Evolutionary conservation across 2,113 vertebrate species (phyloP).

Genomic region (Amphiprion percula): DNA sequence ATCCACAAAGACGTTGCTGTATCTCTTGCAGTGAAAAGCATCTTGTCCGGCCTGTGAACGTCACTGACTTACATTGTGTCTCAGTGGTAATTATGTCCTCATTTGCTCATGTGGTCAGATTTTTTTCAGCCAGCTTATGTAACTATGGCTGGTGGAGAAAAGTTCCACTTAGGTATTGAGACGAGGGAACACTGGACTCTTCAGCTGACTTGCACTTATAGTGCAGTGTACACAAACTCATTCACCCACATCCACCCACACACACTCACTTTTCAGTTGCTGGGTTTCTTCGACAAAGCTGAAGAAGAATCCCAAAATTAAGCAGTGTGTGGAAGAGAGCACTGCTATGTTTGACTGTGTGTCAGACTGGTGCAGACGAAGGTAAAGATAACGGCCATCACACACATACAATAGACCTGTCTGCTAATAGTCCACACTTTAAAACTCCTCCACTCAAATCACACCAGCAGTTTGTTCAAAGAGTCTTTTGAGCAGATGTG

Average conservation of each 20-base stretch:
- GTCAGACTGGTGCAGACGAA: constrained; percentile 21
- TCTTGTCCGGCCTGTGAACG: constrained; percentile 13
- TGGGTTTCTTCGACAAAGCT: constrained; percentile 25
- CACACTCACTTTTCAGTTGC: constrained; percentile 12
- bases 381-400: constrained; percentile 25
- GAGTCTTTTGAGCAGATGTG: not conserved
- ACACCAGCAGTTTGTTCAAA: constrained; percentile 28
- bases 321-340: not conserved
- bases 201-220: constrained; percentile 42
- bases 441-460: constrained; percentile 27
- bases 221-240: not conserved
- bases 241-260: constrained; percentile 1
- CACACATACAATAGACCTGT: constrained; percentile 3
- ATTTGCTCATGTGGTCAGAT: constrained; percentile 5
- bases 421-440: constrained; percentile 29
- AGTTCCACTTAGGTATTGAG: constrained; percentile 12
- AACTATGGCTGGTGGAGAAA: not conserved
- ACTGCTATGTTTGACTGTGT: constrained; percentile 29
- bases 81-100: constrained; percentile 22
- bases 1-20: constrained; percentile 1
- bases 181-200: constrained; percentile 19
- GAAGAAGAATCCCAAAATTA: constrained; percentile 23
- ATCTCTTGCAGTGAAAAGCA: constrained; percentile 23
- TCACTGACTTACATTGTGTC: constrained; percentile 17
- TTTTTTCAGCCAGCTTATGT: not conserved